These are phyloP conservation scores for Caenorhabditis elegans DNA, from an alignment of 1,140 invertebrate species.

Conservation along the genomic window DNA sequence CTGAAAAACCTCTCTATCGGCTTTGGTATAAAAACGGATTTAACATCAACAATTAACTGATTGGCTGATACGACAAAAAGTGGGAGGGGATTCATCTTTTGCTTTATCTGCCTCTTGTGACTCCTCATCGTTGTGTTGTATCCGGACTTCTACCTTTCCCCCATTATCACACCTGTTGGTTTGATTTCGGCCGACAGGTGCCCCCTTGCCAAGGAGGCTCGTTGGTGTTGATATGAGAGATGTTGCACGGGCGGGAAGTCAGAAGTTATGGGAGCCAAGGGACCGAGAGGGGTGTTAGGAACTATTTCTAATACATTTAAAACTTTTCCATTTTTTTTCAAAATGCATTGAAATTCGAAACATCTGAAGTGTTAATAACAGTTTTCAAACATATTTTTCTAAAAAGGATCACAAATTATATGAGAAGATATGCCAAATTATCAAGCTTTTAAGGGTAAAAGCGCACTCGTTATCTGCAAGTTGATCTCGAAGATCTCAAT, in stretches of 20 bases:
- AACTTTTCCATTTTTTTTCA: too few relatives aligned
- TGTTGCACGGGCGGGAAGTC: constrained; percentile 20
- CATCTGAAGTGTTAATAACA: too few relatives aligned
- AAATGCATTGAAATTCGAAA: too few relatives aligned
- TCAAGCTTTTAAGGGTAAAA: too few relatives aligned
- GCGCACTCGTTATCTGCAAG: too few relatives aligned
- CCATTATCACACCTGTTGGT: constrained; percentile 30
- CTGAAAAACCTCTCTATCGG: too few relatives aligned
- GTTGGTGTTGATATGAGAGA: constrained; percentile 33
- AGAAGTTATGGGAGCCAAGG: not conserved
- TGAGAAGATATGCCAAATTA: too few relatives aligned
- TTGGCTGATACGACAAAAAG: constrained; percentile 20
- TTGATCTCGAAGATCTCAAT: too few relatives aligned
- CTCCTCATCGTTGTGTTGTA: too few relatives aligned
- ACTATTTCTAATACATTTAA: not conserved
- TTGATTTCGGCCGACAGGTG: constrained; percentile 28
- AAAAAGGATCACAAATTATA: too few relatives aligned
- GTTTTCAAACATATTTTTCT: too few relatives aligned
- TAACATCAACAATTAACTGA: not conserved
- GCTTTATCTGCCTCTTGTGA: not conserved
- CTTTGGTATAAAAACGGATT: too few relatives aligned
- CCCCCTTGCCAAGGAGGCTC: not conserved
- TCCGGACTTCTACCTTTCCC: not conserved
- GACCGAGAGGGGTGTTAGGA: not conserved
- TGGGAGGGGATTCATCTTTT: not conserved